Conservation (phyloP, 2,113 vertebrate species). For the Paramormyrops kingsleyae region DNA sequence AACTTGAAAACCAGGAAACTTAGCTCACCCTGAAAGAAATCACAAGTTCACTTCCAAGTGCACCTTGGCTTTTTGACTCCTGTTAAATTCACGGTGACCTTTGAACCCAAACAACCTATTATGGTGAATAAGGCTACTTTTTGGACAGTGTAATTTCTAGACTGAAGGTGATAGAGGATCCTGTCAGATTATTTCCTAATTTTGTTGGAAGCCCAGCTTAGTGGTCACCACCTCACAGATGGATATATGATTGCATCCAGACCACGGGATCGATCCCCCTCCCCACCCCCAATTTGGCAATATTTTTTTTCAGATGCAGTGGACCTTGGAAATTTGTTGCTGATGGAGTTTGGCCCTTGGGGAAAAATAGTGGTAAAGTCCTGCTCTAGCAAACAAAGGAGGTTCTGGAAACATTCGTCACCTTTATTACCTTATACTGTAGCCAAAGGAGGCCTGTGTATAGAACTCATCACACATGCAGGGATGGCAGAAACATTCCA, state of each 20-base stretch:
- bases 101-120: background rate
- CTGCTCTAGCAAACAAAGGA: background rate
- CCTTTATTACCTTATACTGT: background rate
- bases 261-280: background rate
- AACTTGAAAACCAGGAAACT: slow-evolving; percentile 61
- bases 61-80: background rate
- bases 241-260: background rate
- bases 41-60: background rate
- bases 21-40: slow-evolving; percentile 44
- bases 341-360: background rate
- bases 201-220: background rate
- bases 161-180: background rate
- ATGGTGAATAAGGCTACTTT: background rate
- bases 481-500: background rate
- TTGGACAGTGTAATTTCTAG: background rate
- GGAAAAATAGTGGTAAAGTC: background rate
- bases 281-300: background rate
- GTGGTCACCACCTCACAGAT: background rate
- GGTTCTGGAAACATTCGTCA: background rate
- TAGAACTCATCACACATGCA: background rate
- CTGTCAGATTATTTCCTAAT: background rate
- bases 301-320: background rate
- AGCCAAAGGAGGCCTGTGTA: background rate
- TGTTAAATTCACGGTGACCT: background rate
- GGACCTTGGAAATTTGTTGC: background rate